phyloP scores from a whole-genome alignment of 2,797 vertebrate genomes.

The Sebastes cheni region DNA sequence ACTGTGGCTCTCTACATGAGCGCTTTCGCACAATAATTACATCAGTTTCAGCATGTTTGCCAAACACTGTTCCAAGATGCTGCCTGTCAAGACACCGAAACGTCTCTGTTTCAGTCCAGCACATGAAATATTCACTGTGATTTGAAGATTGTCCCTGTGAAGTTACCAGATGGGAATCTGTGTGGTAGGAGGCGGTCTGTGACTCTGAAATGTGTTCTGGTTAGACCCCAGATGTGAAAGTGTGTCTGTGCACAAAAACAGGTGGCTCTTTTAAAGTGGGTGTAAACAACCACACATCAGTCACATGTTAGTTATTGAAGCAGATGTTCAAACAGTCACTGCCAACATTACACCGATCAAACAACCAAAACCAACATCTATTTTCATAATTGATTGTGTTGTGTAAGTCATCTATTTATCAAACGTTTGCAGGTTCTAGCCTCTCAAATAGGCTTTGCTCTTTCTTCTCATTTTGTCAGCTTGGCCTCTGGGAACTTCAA shows the following conservation, averaged over 20 bases:
- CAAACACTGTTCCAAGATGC: slow-evolving; percentile 2
- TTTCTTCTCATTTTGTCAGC: not conserved
- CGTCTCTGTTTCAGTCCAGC: not conserved
- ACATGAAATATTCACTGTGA: not conserved
- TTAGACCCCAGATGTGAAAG: slow-evolving; percentile 29
- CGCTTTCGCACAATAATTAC: not conserved
- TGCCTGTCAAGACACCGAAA: not conserved
- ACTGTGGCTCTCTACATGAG: not conserved
- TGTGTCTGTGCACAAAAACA: slow-evolving; percentile 23
- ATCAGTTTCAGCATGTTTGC: not conserved
- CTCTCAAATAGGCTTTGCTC: not conserved
- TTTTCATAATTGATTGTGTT: not conserved
- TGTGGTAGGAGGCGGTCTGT: slow-evolving; percentile 1
- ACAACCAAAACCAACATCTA: not conserved
- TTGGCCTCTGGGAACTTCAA: not conserved
- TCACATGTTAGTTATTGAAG: not conserved
- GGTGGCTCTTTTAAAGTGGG: not conserved
- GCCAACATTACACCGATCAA: not conserved
- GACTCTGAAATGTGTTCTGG: slow-evolving; percentile 11
- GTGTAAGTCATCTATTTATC: not conserved
- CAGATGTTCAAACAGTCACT: not conserved
- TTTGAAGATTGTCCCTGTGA: not conserved
- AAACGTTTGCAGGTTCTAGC: not conserved
- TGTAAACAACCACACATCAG: not conserved
- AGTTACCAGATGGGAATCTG: slow-evolving; percentile 22